Percentiles rank a stretch among this genome's conserved stretches.
Conservation (phyloP, 1,140 invertebrate genomes). For the Ectropis grisescens region DNA sequence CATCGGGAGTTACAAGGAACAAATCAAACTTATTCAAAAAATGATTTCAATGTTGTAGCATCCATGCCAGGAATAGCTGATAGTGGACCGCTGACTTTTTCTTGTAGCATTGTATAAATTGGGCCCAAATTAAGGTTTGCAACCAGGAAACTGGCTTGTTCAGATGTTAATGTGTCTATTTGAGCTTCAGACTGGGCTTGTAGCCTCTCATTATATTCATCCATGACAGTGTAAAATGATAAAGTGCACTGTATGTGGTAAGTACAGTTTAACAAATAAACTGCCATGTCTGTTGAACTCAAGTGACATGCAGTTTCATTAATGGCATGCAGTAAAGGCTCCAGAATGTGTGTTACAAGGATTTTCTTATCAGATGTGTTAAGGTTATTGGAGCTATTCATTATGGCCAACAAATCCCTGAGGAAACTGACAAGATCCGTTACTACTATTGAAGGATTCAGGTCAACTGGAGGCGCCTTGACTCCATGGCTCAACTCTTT, state of each 20-base stretch:
- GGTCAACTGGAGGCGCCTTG: slow-evolving; percentile 76
- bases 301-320: slow-evolving; percentile 94
- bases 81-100: slow-evolving; percentile 80
- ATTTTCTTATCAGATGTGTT: slow-evolving; percentile 72
- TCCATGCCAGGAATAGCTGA: slow-evolving; percentile 92
- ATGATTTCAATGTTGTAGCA: slow-evolving; percentile 85
- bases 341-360: slow-evolving; percentile 90
- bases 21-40: slow-evolving; percentile 79
- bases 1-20: slow-evolving; percentile 79
- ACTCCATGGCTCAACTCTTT: slow-evolving; percentile 70
- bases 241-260: slow-evolving; percentile 93
- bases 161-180: slow-evolving; percentile 93
- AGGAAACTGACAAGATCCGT: slow-evolving; percentile 74
- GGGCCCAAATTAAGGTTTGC: slow-evolving; percentile 91
- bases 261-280: slow-evolving; percentile 95
- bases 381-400: slow-evolving; percentile 50
- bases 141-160: slow-evolving; percentile 93
- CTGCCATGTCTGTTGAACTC: slow-evolving; percentile 93
- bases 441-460: slow-evolving; percentile 74
- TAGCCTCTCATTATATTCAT: slow-evolving; percentile 89
- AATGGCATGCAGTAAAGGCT: slow-evolving; percentile 92
- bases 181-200: slow-evolving; percentile 93
- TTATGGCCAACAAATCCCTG: slow-evolving; percentile 73
- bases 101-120: slow-evolving; percentile 94
- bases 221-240: slow-evolving; percentile 91